phyloP scores from a whole-genome alignment of 1,140 invertebrate genomes.

The Ganaspis sp. region DNA sequence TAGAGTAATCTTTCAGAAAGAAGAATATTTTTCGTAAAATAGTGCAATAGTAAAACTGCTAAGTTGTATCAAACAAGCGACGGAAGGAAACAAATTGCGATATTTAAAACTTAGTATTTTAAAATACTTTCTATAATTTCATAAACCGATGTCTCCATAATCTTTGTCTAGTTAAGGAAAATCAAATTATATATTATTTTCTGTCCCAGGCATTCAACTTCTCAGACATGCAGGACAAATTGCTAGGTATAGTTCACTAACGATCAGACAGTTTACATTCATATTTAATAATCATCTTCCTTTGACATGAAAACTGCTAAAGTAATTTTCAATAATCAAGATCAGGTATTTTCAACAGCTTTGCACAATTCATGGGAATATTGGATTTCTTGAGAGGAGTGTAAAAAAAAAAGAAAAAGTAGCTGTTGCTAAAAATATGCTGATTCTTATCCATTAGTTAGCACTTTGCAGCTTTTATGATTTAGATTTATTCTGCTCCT shows the following conservation, averaged over 20 bases:
- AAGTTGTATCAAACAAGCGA: no score
- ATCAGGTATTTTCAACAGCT: neutral
- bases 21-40: no score
- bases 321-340: neutral
- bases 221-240: constrained; percentile 7
- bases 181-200: neutral
- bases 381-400: neutral
- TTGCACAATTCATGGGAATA: neutral
- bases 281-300: neutral
- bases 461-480: neutral
- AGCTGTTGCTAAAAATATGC: neutral
- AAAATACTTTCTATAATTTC: no score
- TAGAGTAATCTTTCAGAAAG: no score
- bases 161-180: constrained; percentile 5
- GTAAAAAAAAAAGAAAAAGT: neutral
- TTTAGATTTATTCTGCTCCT: constrained; percentile 41
- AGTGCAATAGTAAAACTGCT: no score
- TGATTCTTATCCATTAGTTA: constrained; percentile 9
- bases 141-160: no score
- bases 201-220: neutral
- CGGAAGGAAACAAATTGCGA: no score
- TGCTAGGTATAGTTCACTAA: neutral
- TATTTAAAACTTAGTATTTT: no score
- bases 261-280: neutral
- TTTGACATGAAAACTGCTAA: neutral